Evolutionary conservation across 2,113 vertebrate species (phyloP).

Genomic region (Meriones unguiculatus): DNA sequence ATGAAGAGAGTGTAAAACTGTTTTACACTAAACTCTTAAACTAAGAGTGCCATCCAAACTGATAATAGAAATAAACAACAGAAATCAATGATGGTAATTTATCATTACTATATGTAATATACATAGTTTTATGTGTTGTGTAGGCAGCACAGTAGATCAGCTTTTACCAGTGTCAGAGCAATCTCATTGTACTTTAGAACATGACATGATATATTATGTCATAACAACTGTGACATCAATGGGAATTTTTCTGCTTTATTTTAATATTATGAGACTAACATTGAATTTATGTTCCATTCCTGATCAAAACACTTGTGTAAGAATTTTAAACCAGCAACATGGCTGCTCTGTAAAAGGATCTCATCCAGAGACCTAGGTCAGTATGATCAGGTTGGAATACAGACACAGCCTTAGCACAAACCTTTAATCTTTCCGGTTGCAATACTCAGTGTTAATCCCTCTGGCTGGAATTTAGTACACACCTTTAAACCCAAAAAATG

Average conservation of each 20-base stretch:
- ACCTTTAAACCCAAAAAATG: too few species aligned
- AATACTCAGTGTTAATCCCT: too few species aligned
- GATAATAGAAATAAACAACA: not conserved
- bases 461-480: too few species aligned
- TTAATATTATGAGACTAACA: not conserved
- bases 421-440: too few species aligned
- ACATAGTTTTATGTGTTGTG: not conserved
- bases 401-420: too few species aligned
- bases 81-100: not conserved
- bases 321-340: too few species aligned
- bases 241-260: not conserved
- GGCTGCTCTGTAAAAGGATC: too few species aligned
- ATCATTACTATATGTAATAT: not conserved
- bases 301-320: not conserved
- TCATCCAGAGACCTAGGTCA: too few species aligned
- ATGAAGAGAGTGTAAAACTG: not conserved
- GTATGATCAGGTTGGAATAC: too few species aligned
- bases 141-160: not conserved
- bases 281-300: not conserved
- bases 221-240: not conserved
- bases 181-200: too few species aligned
- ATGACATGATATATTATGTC: not conserved
- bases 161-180: not conserved
- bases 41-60: not conserved
- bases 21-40: not conserved